Base-by-base conservation (phyloP, 2,113 vertebrate species). In the Paraplagusia blochii region DNA sequence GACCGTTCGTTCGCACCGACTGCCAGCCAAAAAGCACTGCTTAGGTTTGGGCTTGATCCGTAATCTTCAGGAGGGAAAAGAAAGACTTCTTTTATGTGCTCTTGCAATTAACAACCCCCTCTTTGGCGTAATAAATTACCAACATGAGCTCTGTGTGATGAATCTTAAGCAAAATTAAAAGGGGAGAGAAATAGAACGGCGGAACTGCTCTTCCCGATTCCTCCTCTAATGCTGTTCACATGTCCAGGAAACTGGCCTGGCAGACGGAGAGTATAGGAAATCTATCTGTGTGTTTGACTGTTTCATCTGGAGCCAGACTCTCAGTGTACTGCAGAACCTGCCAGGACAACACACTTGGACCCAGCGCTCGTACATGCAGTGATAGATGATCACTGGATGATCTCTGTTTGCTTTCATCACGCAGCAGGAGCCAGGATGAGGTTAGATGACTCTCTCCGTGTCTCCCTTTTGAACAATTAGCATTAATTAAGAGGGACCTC, bases 231-330 rank as follows among this genome's bases (percentile, higher is more conserved):
- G 74, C 72, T 34, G 49, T 79, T 87, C 84, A 75, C 77, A 76
- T 88, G 86, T 83, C 74, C 77, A 84, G 82, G 74, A 88, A 86
- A 76, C 63, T 34, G 42, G 58, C 53, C 79, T 83, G 83, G 86
- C 86, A 76, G 63, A 72, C 40, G 39, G 64, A 43, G 17, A 79
- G 71, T 84, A 84, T 86, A 79, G 84, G 83, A 87, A 89, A 88
- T 88, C 75, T 86, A 82, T 86, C 72, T 78, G 69, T 65, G 56
- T 82, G 80, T 83, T 82, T 75, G 80, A 71, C 72, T 76, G 74
- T 86, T 87, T 88, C 76, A 89, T 90, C 80, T 82, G 48, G 61
- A 84, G 83, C 88, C 88, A 89, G 78, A 72, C 67, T 82, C 69
- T 57, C 58, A 77, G 65, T 69, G 76, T 64, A 71, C 69, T 78